Conservation (phyloP, 2,113 vertebrate species). For the Cygnus atratus region DNA sequence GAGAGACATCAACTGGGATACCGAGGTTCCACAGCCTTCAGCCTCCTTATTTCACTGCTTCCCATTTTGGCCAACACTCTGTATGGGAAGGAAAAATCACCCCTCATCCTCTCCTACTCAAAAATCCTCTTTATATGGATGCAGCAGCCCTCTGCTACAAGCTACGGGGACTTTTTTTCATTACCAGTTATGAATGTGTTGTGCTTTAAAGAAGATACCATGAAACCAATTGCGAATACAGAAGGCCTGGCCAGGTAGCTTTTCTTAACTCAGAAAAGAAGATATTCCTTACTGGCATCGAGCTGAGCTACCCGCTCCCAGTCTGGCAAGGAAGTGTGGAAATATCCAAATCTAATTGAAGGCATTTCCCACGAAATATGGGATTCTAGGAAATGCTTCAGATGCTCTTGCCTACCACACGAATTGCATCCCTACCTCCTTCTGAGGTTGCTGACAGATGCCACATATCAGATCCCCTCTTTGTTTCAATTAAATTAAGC, state of each 20-base stretch:
- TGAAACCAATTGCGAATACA: not conserved
- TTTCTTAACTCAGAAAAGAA: not conserved
- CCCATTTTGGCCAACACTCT: not conserved
- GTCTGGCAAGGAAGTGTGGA: not conserved
- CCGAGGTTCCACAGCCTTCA: not conserved
- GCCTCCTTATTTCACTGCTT: not conserved
- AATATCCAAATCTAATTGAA: not conserved
- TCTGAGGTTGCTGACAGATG: conserved; percentile 1
- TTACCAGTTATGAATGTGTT: not conserved
- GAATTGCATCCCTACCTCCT: not conserved
- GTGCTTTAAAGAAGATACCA: not conserved
- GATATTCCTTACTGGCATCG: not conserved
- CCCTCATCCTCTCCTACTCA: not conserved
- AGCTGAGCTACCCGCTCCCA: not conserved
- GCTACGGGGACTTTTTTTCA: not conserved
- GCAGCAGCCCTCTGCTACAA: not conserved
- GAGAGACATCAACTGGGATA: not conserved
- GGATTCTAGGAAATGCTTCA: not conserved
- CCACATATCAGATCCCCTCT: not conserved
- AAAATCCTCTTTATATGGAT: not conserved
- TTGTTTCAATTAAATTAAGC: conserved; percentile 22
- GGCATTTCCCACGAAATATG: not conserved
- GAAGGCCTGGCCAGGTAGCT: not conserved
- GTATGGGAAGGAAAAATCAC: not conserved
- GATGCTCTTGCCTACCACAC: not conserved